Evolutionary conservation across 2,888 invertebrate species (phyloP), one percentile per base, ranked within the genome.

Genomic region (Galerucella calmariensis): DNA sequence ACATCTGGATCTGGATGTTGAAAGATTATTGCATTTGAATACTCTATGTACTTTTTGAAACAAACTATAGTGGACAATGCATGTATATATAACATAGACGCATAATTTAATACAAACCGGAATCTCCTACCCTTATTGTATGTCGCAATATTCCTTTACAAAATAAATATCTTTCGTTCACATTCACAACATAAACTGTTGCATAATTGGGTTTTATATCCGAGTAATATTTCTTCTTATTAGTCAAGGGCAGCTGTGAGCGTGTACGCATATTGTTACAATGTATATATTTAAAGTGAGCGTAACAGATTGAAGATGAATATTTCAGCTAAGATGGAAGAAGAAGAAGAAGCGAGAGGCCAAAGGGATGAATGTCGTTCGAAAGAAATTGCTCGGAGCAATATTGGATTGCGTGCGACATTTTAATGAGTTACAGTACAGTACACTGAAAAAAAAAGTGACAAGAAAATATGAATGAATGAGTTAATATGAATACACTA

Each of bases 151-250:
- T 61, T 61, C 35, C 12, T 61, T 35, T 5, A 35, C 35, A 35
- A n/a, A 27, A 35, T 35, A 20, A 12, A 20, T 27, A 24, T 59
- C 35, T 59, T 27, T 61, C 35, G 27, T 61, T 35, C 12, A 35
- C 35, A 35, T 61, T 14, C 61, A 27, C 16, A 62, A 72, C 56
- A 67, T 20, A 53, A 72, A 58, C 67, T 68, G 68, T 24, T 73
- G 46, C 73, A 62, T 69, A 63, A 68, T 63, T 63, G 44, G 44
- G 63, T 73, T 70, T 70, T 86, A 86, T 86, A 85, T 85, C 63
- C 85, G 83, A 83, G 85, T 83, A 83, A 85, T 86, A 86, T 85
- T 86, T 87, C 86, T 85, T 85, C 86, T 85, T 85, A 85, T 87
- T 86, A 86, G 87, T 87, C 86, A 86, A 85, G 86, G 86, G 85